Evolutionary conservation across 2,888 invertebrate genomes (phyloP), one percentile per base, ranked within the genome.

Genomic region (Drosophila mimica): DNA sequence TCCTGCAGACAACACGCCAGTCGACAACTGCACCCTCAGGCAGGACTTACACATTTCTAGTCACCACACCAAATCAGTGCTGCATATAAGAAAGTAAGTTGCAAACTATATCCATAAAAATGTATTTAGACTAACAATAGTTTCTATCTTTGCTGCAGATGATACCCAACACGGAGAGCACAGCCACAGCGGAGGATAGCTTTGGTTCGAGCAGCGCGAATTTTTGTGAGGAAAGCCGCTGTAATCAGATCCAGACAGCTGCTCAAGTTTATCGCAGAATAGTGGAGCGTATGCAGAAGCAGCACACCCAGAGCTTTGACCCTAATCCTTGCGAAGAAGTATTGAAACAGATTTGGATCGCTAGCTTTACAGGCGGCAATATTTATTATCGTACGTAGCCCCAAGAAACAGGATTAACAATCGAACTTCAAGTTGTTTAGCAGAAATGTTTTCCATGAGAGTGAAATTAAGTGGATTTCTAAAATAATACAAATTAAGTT

Each of bases 31-130:
- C 73, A 56, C 33, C 43, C 46, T 70, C 88, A 63, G 53, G 54
- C 89, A 76, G 84, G 77, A 82, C 63, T 17, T n/a, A 77, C 79
- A 79, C 57, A 31, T 17, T 68, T 62, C 89, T 83, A 76, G 72
- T 74, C 76, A 88, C 15, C 49, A 43, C 40, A 30, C 9, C 13
- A 82, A 88, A 82, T 85, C 76, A 61, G 28, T 57, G 74, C 70
- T 25, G 36, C 13, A 20, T 25, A 9, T 33, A 49, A 17, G 11
- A 30, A 38, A 33, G 46, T 49, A 15, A 20, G 33, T 17, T 17
- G 4, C 9, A 34, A 34, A 17, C 28, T 20, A 15, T 9, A 38
- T 33, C 28, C 7, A 43, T 17, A 0, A 9, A 30, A 34, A 4
- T 7, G 0, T 0, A 28, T 20, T 46, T 4, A n/a, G 2, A n/a